Base-by-base conservation (phyloP, 1,140 invertebrate genomes). In the Tetramorium parvispinum region DNA sequence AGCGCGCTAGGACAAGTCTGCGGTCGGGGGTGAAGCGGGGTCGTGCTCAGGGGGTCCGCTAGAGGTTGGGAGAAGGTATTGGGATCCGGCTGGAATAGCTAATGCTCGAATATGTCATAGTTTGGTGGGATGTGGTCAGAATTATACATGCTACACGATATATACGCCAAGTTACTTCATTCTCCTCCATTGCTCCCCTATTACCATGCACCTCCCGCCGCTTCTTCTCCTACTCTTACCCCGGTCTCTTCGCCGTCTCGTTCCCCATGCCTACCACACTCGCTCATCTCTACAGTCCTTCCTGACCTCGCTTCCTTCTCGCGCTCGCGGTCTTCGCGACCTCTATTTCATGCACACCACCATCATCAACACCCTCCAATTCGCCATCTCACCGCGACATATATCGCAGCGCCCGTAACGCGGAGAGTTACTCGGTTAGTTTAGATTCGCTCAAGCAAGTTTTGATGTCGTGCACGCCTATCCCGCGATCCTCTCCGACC, bases 381-480 rank as follows among this genome's bases (percentile, higher is more conserved):
- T 91, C 86, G 59, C 90, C 59, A 88, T 81, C 61, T 78, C 71
- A 70, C 88, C 68, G 79, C 85, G 87, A 86, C 87, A 68, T 91
- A 92, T 81, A 88, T 88, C 88, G 91, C 79, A 85, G 78, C 83
- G 78, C 83, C 92, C 88, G 89, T 90, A 92, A 92, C 92, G 89
- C 90, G 79, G 71, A 87, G 91, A 93, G 93, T 94, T 94, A 94
- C 91, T 94, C 92, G 93, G 92, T 94, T 94, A 94, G 93, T 94
- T 94, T 94, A 93, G 92, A 94, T 94, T 93, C 90, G 93, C 90
- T 93, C 87, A 91, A 90, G 90, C 92, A 94, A 94, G 93, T 94
- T 94, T 94, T 93, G 93, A 94, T 94, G 92, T 94, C 93, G 90
- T 91, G 87, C 90, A 88, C 89, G 89, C 85, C 90, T 91, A 86